Base-by-base conservation (phyloP, 2,888 invertebrate genomes). In the Sceliomorpha sp. region DNA sequence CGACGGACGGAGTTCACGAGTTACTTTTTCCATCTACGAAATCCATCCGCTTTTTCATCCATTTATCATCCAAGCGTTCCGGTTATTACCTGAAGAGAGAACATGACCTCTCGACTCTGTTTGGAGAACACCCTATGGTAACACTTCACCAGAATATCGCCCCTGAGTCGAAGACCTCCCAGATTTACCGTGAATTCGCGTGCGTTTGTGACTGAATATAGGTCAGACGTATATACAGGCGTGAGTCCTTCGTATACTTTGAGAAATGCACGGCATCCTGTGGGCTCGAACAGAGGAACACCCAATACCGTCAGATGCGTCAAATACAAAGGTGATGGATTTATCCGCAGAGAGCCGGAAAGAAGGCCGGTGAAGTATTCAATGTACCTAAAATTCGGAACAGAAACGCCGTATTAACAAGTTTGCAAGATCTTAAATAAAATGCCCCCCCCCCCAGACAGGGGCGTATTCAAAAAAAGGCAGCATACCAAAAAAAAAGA, bases 161-260 rank as follows among this genome's bases (percentile, higher is more conserved):
- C 97, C 47, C 96, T 91, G 9, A 98, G 90, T 87, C 84, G 91
- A 87, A 93, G 93, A 79, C 89, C 93, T 76, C 90, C 94, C 71
- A 94, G 90, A 77, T 91, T 92, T 67, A 94, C 92, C 63, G 94
- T 92, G 81, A 94, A 93, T 82, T 93, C 92, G 42, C 92, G 89
- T 83, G 90, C 93, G 70, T 92, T 91, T 34, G 87, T 87, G 42
- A 88, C 87, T 13, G 87, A 87, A 53, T 88, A 88, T 6, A 88
- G 80, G 74, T 88, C 95, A 72, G 97, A 96, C 0, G 96, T 96
- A 88, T 96, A 96, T 55, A 97, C 94, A 62, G 96, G 96, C 67
- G 94, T 93, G 86, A 96, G 94, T 76, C 96, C 96, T 89, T 97
- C 97, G 90, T 97, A 98, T 70, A 98, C 93, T 90, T 95, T 95